Base-by-base conservation (phyloP, 2,113 vertebrate species). In the Sturnus vulgaris region DNA sequence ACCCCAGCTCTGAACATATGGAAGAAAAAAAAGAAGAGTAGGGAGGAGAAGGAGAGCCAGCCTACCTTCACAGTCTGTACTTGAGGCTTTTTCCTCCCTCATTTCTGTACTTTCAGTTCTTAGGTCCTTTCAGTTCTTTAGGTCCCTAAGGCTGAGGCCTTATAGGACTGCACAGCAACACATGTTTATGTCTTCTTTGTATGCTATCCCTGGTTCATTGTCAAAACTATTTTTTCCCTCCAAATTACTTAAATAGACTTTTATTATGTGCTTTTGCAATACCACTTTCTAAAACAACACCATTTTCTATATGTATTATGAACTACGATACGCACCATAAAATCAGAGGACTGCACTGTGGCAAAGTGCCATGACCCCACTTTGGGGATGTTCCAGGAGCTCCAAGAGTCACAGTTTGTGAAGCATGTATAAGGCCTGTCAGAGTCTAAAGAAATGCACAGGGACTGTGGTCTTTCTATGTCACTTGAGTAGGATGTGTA, bases 351-450 rank as follows among this genome's bases (percentile, higher is more conserved):
- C 88, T 95, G 90, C 47, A 42, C 75, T 57, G 80, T 97, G 95
- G 95, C 96, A 90, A 95, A 93, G 83, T 71, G 95, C 95, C 95
- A 97, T 95, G 93, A 96, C 96, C 88, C 95, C 96, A 96, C 94
- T 96, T 96, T 96, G 95, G 93, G 93, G 92, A 90, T 82, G 82
- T 94, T 96, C 95, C 95, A 96, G 93, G 72, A 92, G 60, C 82
- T 68, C 60, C 3, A 2, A 84, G 69, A 90, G 77, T 31, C 86
- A 78, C 56, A 49, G 86, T 84, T 60, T 86, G 82, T 68, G 92
- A 96, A 64, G 76, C 76, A 92, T 61, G 49, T 46, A 35, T 37
- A 78, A 72, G 69, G 49, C 56, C 76, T 92, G 72, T 84, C 86
- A 93, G 82, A 94, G 31, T 33, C 46, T 65, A 49, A 83, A 82